Conservation (phyloP, 2,797 vertebrate species). For the Columba guinea region DNA sequence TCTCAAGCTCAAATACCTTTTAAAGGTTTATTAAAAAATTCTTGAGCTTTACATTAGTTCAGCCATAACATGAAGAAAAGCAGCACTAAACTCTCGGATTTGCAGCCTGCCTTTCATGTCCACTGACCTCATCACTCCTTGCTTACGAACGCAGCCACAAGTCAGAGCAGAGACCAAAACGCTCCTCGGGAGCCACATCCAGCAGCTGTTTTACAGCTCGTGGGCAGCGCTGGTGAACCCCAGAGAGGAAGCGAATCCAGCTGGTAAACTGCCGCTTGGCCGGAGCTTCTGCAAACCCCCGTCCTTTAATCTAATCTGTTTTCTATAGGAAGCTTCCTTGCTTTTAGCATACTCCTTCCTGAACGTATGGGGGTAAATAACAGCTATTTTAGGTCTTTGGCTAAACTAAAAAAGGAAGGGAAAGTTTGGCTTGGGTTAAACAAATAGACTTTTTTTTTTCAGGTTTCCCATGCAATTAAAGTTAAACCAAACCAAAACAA, state of each 20-base stretch:
- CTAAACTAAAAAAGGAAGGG: not conserved
- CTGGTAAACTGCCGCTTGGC: not conserved
- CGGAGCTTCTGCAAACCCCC: not conserved
- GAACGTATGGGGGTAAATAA: not conserved
- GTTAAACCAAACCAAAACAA: not conserved
- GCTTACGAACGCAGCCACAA: not conserved
- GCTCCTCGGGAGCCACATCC: not conserved
- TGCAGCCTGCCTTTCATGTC: slow-evolving; percentile 1
- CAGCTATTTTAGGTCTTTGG: not conserved
- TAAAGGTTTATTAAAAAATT: not conserved
- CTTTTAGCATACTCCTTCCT: not conserved
- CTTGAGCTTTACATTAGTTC: not conserved
- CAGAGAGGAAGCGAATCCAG: not conserved
- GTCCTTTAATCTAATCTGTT: not conserved
- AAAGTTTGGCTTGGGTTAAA: not conserved
- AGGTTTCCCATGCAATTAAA: slow-evolving; percentile 19
- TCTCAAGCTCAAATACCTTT: not conserved
- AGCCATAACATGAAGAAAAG: not conserved
- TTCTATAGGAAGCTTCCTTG: not conserved
- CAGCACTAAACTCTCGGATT: not conserved
- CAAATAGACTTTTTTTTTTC: not conserved
- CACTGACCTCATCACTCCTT: not conserved
- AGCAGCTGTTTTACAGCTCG: not conserved
- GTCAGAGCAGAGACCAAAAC: not conserved
- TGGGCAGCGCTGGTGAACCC: not conserved